Evolutionary conservation across 2,113 vertebrate genomes (phyloP).

Genomic region (Ariopsis seemanni): DNA sequence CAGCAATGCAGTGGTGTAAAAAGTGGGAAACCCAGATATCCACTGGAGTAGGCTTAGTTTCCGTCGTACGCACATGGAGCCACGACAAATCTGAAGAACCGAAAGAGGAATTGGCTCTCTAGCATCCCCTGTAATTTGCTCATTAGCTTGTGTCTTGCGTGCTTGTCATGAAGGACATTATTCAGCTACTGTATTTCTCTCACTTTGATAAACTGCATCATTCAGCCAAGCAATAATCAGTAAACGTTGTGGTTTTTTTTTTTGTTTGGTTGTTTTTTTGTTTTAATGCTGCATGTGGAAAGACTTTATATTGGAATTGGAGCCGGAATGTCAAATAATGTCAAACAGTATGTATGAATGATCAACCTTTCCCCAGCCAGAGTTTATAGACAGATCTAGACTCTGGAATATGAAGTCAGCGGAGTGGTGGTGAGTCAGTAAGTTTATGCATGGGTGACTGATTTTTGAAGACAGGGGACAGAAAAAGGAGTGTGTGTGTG

Average conservation of each 20-base stretch:
- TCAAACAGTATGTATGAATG: conserved; percentile 29
- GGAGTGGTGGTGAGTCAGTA: conserved; percentile 6
- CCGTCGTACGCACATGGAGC: neutral
- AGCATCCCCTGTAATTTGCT: neutral
- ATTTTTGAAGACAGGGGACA: conserved; percentile 1
- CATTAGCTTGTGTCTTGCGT: neutral
- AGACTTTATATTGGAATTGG: conserved; percentile 11
- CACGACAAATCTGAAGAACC: neutral
- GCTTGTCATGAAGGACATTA: conserved; percentile 15
- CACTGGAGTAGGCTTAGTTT: neutral
- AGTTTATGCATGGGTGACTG: neutral
- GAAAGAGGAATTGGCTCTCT: neutral
- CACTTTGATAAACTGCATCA: neutral
- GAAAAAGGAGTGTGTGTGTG: neutral
- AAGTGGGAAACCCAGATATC: neutral
- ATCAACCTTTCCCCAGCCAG: conserved; percentile 25
- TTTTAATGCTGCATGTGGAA: neutral
- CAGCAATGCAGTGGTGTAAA: no score
- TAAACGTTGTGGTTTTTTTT: neutral
- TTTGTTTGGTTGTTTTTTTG: neutral
- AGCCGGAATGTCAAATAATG: conserved; percentile 18
- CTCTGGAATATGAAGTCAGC: neutral
- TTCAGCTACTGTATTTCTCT: conserved; percentile 3
- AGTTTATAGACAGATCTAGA: neutral
- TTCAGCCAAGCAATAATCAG: conserved; percentile 14